Percentiles rank a stretch among this genome's conserved stretches.
Conservation (phyloP, 2,113 vertebrate genomes). For the Dasyurus viverrinus region DNA sequence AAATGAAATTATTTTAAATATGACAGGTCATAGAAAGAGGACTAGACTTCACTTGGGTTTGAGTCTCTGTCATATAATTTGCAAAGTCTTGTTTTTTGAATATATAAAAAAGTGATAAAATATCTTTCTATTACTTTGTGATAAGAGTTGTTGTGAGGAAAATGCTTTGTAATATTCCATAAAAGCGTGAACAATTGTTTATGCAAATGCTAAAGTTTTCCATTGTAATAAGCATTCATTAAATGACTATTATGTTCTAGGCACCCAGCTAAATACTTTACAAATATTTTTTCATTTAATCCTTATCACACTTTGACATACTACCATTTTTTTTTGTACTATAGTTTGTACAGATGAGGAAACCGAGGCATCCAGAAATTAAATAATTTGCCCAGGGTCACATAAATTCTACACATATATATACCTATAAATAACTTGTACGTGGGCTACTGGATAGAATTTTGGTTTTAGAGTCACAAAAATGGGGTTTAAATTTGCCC, state of each 20-base stretch:
- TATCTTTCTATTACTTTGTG: not conserved
- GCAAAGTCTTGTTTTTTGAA: not conserved
- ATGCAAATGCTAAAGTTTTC: not conserved
- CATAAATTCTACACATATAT: not conserved
- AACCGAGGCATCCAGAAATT: not conserved
- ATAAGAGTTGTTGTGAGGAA: not conserved
- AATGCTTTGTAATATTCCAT: not conserved
- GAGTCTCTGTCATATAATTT: not conserved
- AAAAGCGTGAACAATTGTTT: not conserved
- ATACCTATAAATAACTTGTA: not conserved
- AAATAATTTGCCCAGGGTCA: not conserved
- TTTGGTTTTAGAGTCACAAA: not conserved
- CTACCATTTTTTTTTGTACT: not conserved
- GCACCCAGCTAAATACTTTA: not conserved
- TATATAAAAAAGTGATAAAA: not conserved
- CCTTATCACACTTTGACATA: not conserved
- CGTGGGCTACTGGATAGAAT: not conserved
- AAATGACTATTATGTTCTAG: not conserved
- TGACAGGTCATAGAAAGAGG: not conserved
- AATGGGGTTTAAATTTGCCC: not conserved
- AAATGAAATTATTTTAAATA: not conserved
- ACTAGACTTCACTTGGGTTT: not conserved
- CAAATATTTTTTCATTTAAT: not conserved
- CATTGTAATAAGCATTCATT: not conserved
- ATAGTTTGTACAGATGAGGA: not conserved